phyloP scores from a whole-genome alignment of 2,113 vertebrate genomes.

The Mellivora capensis region DNA sequence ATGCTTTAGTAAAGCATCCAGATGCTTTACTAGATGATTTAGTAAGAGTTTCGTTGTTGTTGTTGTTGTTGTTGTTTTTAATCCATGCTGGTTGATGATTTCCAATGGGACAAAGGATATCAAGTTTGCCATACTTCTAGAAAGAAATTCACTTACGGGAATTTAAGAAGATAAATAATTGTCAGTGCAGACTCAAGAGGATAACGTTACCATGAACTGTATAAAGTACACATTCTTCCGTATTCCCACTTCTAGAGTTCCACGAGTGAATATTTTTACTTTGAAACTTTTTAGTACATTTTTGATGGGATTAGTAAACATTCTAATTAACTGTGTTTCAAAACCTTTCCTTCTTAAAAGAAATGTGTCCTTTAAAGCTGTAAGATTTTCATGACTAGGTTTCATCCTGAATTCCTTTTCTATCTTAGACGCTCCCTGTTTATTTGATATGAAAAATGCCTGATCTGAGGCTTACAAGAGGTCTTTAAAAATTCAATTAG shows the following conservation, averaged over 20 bases:
- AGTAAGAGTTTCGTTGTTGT: background rate
- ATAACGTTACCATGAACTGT: too few relatives aligned
- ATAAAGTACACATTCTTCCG: background rate
- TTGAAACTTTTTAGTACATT: background rate
- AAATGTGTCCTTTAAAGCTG: background rate
- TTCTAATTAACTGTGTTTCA: background rate
- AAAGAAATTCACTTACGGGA: background rate
- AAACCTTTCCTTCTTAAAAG: background rate
- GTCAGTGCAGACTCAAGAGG: background rate
- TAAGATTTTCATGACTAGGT: slow-evolving; percentile 17
- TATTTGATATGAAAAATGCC: slow-evolving; percentile 73
- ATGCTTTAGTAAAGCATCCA: too few relatives aligned
- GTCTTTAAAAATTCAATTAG: slow-evolving; percentile 82
- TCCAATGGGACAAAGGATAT: background rate
- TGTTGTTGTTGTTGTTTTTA: background rate
- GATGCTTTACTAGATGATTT: background rate
- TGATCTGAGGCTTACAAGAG: slow-evolving; percentile 66
- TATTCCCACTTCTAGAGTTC: background rate
- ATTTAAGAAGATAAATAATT: background rate
- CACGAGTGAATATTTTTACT: background rate
- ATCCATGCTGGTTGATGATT: background rate
- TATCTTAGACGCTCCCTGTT: slow-evolving; percentile 50
- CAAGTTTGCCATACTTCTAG: background rate
- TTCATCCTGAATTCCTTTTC: slow-evolving; percentile 21
- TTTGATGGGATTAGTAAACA: background rate